Percentiles rank a stretch among this genome's conserved stretches.
These are phyloP conservation scores for Ceyx cyanopectus DNA, from an alignment of 2,113 vertebrate genomes.

Conservation along the genomic window DNA sequence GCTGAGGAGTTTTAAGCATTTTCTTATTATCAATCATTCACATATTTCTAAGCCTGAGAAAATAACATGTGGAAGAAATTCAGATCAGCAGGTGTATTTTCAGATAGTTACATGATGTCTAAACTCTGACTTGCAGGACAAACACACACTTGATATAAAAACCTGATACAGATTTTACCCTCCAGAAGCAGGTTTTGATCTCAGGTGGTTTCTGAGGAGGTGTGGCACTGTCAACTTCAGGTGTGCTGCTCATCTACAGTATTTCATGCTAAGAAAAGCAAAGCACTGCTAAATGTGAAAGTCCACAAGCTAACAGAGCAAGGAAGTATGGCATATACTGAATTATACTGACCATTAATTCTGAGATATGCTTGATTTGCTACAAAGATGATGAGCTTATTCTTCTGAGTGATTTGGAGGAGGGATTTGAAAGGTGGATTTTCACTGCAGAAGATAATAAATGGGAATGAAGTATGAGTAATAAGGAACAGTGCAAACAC, in stretches of 20 bases:
- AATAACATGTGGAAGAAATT: neutral
- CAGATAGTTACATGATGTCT: neutral
- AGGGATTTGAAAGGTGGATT: conserved; percentile 35
- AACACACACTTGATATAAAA: neutral
- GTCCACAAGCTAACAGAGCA: neutral
- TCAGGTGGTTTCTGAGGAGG: neutral
- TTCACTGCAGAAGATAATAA: conserved; percentile 30
- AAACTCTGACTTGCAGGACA: neutral
- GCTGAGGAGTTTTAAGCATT: neutral
- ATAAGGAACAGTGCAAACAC: conserved; percentile 14
- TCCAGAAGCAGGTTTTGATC: neutral
- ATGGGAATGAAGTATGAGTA: conserved; percentile 27
- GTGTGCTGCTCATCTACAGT: neutral
- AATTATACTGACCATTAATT: conserved; percentile 9
- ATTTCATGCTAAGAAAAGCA: neutral
- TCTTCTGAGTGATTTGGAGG: conserved; percentile 19
- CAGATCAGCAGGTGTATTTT: neutral
- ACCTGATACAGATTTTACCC: neutral
- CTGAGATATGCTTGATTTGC: neutral
- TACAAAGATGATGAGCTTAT: neutral
- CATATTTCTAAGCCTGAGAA: neutral
- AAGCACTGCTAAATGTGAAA: neutral
- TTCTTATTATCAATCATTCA: conserved; percentile 8
- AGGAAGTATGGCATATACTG: neutral
- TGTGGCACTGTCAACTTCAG: neutral